Evolutionary conservation across 23 tunicate species (phyloP), one percentile per base, ranked within the genome.

Genomic region (Pegea sp.): DNA sequence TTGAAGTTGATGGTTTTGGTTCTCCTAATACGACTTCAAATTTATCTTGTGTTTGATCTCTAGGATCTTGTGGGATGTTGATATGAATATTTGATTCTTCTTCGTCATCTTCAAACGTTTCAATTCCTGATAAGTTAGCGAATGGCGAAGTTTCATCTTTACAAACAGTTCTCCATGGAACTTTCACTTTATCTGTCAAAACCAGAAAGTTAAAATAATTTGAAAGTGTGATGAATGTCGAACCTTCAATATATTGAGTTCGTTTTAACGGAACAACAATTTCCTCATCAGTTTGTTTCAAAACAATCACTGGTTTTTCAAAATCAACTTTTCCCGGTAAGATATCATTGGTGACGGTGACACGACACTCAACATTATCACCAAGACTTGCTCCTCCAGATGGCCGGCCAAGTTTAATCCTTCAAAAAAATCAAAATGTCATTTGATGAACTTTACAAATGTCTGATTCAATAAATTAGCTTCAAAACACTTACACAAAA

Each of bases 101-200:
- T 24, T 91, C 93, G 0, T 78, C 99, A 4, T 68, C 73, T 62
- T 80, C 91, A 30, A 91, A 91, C 22, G 77, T 69, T 44, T 71
- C 99, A 29, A 79, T 38, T 3, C 99, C 99, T 8, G 78, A 67
- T 38, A 84, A 44, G 38, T 73, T 63, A 29, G 34, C 49, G 43
- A 29, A 84, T 4, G 68, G 71, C 11, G 95, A 74, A n/a, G 33
- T 62, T 13, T 62, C 52, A 31, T 61, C 44, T 13, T 32, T 55
- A 23, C 70, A 27, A 43, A 11, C 56, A 29, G 77, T 63, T 25
- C 44, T 74, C 95, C 95, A 84, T 24, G 84, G 72, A 3, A 84
- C 76, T 3, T 77, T 72, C 13, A 84, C 70, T 61, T 70, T 72
- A 43, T 77, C 95, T 81, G 62, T 38, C 16, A 8, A 16, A 38